phyloP scores from a whole-genome alignment of 2,888 invertebrate genomes.

The Abrostola triplasia region DNA sequence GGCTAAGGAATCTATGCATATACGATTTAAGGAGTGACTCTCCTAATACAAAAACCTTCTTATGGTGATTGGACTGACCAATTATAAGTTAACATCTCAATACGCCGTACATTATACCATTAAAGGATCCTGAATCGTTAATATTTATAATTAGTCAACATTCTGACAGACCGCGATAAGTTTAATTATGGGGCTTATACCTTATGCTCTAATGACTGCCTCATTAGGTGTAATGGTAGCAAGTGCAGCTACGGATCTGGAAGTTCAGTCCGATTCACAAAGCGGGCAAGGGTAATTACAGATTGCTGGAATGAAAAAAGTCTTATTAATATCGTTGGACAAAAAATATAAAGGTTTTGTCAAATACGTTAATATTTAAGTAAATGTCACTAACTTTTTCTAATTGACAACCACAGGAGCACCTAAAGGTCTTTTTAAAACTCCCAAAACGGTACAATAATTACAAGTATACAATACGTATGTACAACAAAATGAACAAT shows the following conservation, averaged over 20 bases:
- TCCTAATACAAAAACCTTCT: conserved; percentile 28
- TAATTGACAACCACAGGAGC: no score
- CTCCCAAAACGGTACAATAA: no score
- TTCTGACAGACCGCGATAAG: conserved; percentile 36
- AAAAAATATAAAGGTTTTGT: no score
- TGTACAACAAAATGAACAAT: no score
- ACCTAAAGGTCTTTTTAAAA: no score
- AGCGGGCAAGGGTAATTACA: conserved; percentile 9
- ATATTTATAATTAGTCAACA: conserved; percentile 52
- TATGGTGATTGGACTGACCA: conserved; percentile 37
- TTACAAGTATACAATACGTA: no score
- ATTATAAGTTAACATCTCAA: conserved; percentile 52
- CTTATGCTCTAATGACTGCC: conserved; percentile 33
- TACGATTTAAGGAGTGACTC: not conserved
- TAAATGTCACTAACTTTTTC: no score
- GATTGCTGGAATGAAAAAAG: conserved; percentile 13
- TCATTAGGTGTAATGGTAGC: conserved; percentile 19
- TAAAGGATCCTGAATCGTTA: conserved; percentile 47
- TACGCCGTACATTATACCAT: conserved; percentile 43
- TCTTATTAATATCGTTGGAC: not conserved
- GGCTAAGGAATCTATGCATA: not conserved
- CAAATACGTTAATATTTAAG: no score
- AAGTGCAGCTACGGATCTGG: not conserved
- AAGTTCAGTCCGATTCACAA: conserved; percentile 3
- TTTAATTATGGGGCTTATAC: conserved; percentile 29